A percentile compares a stretch with the other conserved stretches of the same genome.
Conservation (phyloP, 2,797 vertebrate genomes). For the Eupleurogrammus muticus region DNA sequence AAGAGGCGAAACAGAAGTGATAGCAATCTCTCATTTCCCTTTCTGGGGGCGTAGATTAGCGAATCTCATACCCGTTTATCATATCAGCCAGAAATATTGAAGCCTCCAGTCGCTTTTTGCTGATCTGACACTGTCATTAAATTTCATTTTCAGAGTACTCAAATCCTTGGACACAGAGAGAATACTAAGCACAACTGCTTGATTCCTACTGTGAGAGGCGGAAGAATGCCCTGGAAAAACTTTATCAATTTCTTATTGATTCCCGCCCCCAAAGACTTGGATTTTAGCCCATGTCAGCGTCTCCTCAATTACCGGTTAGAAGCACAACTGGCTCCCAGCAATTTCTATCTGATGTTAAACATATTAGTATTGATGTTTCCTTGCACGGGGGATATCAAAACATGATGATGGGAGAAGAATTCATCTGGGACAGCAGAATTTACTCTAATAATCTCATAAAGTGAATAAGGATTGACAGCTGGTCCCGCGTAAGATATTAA, state of each 20-base stretch:
- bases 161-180: conserved; percentile 61
- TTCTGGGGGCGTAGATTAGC: conserved; percentile 75
- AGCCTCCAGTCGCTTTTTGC: conserved; percentile 77
- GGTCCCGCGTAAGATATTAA: conserved; percentile 33
- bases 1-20: conserved; percentile 34
- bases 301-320: conserved; percentile 26
- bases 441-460: conserved; percentile 57
- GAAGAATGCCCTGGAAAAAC: conserved; percentile 32
- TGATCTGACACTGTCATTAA: conserved; percentile 80
- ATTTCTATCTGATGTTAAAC: conserved; percentile 44
- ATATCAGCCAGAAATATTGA: conserved; percentile 77
- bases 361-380: conserved; percentile 50
- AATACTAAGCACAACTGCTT: conserved; percentile 60
- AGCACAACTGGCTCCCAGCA: conserved; percentile 34
- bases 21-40: conserved; percentile 75
- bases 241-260: conserved; percentile 21
- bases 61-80: conserved; percentile 76
- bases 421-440: conserved; percentile 37
- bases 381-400: conserved; percentile 30
- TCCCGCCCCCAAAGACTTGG: conserved; percentile 7
- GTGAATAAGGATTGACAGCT: conserved; percentile 52
- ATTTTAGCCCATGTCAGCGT: conserved; percentile 45
- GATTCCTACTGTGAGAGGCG: conserved; percentile 15
- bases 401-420: conserved; percentile 23
- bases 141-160: conserved; percentile 71